Evolutionary conservation across 2,888 invertebrate genomes (phyloP).

Genomic region (Hipparchia semele): DNA sequence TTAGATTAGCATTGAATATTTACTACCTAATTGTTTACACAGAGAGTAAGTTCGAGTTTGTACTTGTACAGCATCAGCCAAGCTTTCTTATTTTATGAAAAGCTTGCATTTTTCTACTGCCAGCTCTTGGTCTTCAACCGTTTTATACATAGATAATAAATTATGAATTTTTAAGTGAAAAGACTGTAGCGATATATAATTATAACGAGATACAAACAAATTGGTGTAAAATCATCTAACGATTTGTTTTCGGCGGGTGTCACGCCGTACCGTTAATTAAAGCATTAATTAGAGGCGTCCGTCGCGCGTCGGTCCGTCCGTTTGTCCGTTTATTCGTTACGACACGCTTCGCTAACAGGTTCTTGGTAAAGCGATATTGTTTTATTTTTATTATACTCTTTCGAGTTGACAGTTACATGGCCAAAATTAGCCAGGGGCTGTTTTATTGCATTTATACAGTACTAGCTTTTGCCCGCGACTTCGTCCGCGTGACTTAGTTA

Average conservation of each 20-base stretch:
- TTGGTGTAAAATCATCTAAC: conserved; percentile 16
- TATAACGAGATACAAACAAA: conserved; percentile 28
- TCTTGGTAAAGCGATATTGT: conserved; percentile 19
- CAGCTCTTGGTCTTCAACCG: neutral
- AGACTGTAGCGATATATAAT: conserved; percentile 8
- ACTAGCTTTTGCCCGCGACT: too few relatives aligned
- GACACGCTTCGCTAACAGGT: conserved; percentile 1
- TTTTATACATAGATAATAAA: neutral
- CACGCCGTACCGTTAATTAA: conserved; percentile 30
- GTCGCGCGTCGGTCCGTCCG: conserved; percentile 9
- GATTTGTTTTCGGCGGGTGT: conserved; percentile 31
- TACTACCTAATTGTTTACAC: too few relatives aligned
- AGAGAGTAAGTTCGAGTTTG: too few relatives aligned
- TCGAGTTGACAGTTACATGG: conserved; percentile 7
- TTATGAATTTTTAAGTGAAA: too few relatives aligned
- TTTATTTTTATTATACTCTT: conserved; percentile 1
- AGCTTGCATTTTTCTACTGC: neutral
- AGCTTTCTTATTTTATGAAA: neutral
- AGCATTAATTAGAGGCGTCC: conserved; percentile 28
- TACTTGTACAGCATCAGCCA: neutral
- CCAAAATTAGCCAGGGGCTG: neutral
- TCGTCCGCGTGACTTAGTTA: too few relatives aligned
- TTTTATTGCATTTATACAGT: too few relatives aligned
- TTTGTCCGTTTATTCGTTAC: neutral
- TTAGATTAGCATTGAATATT: too few relatives aligned